These are phyloP conservation scores for Pica pica DNA, from an alignment of 2,113 vertebrate species.

Conservation along the genomic window DNA sequence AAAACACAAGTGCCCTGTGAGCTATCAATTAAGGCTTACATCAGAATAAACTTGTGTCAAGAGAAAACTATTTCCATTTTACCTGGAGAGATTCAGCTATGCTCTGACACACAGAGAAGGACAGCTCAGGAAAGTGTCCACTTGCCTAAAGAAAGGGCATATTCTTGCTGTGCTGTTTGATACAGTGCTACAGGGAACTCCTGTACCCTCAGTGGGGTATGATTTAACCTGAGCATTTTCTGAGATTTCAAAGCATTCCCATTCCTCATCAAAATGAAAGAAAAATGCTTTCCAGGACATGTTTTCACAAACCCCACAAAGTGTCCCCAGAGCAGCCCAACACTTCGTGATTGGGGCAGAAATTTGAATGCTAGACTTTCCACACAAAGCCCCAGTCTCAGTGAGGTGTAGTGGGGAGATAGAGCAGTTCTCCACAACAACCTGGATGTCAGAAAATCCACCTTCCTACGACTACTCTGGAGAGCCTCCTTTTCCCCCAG, in stretches of 20 bases:
- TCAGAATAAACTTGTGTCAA: slow-evolving; percentile 40
- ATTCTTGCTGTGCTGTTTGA: not conserved
- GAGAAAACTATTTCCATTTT: slow-evolving; percentile 17
- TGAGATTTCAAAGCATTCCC: not conserved
- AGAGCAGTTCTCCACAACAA: not conserved
- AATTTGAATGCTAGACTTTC: not conserved
- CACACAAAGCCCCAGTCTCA: not conserved
- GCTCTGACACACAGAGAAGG: not conserved
- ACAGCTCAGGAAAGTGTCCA: not conserved
- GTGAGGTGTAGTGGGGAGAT: not conserved
- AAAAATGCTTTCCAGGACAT: not conserved
- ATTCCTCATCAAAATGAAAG: not conserved
- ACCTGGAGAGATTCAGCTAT: not conserved
- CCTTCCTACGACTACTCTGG: not conserved
- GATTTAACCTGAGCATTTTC: not conserved
- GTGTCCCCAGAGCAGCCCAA: not conserved
- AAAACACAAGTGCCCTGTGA: slow-evolving; percentile 57
- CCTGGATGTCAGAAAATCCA: not conserved
- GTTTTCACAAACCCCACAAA: not conserved
- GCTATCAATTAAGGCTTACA: slow-evolving; percentile 53
- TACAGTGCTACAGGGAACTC: not conserved
- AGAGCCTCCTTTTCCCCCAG: not conserved
- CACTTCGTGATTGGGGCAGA: not conserved
- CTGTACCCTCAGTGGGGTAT: not conserved
- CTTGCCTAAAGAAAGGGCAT: not conserved